Base-by-base conservation (phyloP, 2,888 invertebrate genomes). In the Tromatobia lineatoria region DNA sequence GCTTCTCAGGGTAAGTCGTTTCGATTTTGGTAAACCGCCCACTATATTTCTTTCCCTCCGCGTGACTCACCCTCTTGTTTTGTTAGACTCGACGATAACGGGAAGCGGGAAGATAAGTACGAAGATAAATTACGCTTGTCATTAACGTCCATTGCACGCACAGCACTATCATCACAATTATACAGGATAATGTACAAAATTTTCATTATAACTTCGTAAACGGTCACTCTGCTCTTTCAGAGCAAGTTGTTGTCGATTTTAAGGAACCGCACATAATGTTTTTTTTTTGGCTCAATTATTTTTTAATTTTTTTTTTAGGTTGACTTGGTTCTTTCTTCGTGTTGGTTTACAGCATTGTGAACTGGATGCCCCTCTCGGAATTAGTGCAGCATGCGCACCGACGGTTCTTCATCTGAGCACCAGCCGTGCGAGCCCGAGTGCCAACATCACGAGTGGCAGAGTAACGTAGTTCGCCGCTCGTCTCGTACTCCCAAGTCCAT, bases 371-470 rank as follows among this genome's bases (percentile, higher is more conserved):
- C 52, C 57, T 69, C 45, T 45, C 47, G 69, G 76, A 79, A 84
- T 81, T 59, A 54, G 78, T 69, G 82, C 78, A 79, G 66, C 42
- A 15, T 13, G 59, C 64, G 71, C 64, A 74, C 50, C 74, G 69
- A 57, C 80, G 69, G 34, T 89, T 88, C 92, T 93, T 93, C 93
- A 93, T 92, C 93, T 93, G 86, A 91, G 89, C 89, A 91, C 90
- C 71, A 91, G 85, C 85, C 90, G 88, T n/a, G 86, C 86, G 61
- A 91, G 82, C 38, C 88, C 79, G 57, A 88, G 85, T 54, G 88
- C 89, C 82, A 92, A 86, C 11, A 90, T 86, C 23, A 90, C 85
- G 25, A 91, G 82, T 78, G 88, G 81, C 59, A 86, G 57, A 38
- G 85, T 78, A 76, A 86, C 66, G 52, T 81, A 77, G 66, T 87